Evolutionary conservation across 53 echinoderm and acorn worm species (phyloP), one percentile per base, ranked within the genome.

Genomic region (Temnopleurus reevesii): DNA sequence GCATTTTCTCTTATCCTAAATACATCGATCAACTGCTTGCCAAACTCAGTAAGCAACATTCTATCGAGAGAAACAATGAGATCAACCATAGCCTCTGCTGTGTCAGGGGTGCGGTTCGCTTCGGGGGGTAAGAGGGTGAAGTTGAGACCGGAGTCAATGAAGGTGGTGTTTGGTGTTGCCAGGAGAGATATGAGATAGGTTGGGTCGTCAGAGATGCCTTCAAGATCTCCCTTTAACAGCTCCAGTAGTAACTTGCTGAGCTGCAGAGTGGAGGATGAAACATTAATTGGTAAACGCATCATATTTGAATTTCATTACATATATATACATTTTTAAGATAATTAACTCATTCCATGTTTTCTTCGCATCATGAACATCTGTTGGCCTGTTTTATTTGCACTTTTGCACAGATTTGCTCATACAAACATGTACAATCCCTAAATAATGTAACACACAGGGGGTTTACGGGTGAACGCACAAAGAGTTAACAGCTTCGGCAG

Each of bases 201-300:
- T 0, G 90, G 53, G 46, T 93, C 81, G 24, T 90, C 47, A 25
- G 81, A 86, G 2, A 87, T 30, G 31, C 84, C 86, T 13, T 53
- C 53, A 0, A 95, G 63, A 4, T 86, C 38, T 2, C 95, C 95
- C 60, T 86, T 83, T 8, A 95, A 23, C 27, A 93, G 57, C 12
- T 85, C 57, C 8, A 91, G 12, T 27, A 81, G 27, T 3, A 95
- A 43, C n/a, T 47, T 38, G 25, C 79, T 79, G 12, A 79, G 79
- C 79, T 79, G 79, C 27, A 25, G 1, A 17, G 79, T 13, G 6
- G 41, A 8, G 6, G 4, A 63, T 31, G 30, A 60, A n/a, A n/a
- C n/a, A n/a, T n/a, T 31, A 15, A 60, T n/a, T n/a, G n/a, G n/a
- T n/a, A n/a, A n/a, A n/a, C n/a, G n/a, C n/a, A n/a, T n/a, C n/a